These are phyloP conservation scores for Lophotis ruficrista DNA, from an alignment of 2,113 vertebrate genomes.

Conservation along the genomic window DNA sequence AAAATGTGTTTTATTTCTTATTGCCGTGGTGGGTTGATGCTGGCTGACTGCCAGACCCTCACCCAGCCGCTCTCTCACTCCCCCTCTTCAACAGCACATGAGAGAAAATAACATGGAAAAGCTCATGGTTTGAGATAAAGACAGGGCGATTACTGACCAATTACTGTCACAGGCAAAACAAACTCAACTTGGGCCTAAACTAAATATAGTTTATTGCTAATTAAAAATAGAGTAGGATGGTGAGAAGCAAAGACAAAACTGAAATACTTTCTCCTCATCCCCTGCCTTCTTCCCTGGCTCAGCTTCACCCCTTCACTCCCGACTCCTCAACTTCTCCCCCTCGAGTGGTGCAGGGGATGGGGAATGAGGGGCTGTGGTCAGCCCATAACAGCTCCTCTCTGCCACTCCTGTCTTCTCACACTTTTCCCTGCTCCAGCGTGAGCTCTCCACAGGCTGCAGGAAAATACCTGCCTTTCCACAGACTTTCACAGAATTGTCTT, in stretches of 20 bases:
- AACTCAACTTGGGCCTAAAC: neutral
- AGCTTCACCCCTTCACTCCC: neutral
- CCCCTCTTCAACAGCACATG: neutral
- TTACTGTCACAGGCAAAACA: neutral
- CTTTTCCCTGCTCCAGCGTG: neutral
- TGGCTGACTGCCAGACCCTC: neutral
- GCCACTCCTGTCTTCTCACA: neutral
- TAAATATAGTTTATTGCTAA: neutral
- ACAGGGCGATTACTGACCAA: fast-evolving
- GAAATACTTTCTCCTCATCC: neutral
- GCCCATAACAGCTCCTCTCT: neutral
- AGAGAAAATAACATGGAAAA: neutral
- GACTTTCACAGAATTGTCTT: neutral
- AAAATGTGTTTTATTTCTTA: neutral
- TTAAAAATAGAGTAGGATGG: no score
- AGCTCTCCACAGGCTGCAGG: neutral
- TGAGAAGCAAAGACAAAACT: neutral
- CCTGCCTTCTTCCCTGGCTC: neutral
- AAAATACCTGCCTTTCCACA: neutral
- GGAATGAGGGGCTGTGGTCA: neutral
- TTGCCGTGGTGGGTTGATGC: neutral
- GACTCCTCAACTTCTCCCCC: neutral
- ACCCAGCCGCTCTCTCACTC: neutral
- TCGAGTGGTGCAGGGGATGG: fast-evolving
- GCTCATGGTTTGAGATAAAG: neutral